These are phyloP conservation scores for Siniperca undulata DNA, from an alignment of 2,797 vertebrate species.

Conservation along the genomic window DNA sequence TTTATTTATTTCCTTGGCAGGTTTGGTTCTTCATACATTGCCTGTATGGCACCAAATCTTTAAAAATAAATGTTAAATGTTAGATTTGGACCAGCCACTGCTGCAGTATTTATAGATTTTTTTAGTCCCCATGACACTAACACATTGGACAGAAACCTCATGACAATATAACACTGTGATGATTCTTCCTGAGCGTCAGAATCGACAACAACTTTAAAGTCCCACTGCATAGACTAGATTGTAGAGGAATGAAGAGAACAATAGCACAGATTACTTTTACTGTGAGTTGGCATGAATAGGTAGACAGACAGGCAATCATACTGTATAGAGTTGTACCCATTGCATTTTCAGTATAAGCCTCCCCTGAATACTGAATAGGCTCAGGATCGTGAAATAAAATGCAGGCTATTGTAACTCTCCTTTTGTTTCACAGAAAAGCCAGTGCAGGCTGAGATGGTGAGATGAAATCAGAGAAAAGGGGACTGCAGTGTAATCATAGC, in stretches of 20 bases:
- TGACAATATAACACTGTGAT: constrained; percentile 27
- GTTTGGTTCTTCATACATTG: not conserved
- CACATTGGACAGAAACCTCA: constrained; percentile 14
- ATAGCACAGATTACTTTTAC: constrained; percentile 63
- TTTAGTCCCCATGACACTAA: constrained; percentile 17
- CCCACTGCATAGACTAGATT: constrained; percentile 28
- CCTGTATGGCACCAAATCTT: not conserved
- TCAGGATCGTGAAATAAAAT: constrained; percentile 62
- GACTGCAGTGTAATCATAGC: constrained; percentile 43
- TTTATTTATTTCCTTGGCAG: constrained; percentile 9
- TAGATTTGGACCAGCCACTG: constrained; percentile 8
- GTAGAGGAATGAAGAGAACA: constrained; percentile 57
- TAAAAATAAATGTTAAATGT: constrained; percentile 6
- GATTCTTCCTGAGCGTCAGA: constrained; percentile 42
- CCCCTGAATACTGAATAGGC: constrained; percentile 68
- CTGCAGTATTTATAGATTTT: constrained; percentile 28
- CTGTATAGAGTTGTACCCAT: constrained; percentile 48
- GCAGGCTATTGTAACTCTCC: constrained; percentile 47
- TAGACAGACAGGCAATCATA: constrained; percentile 69
- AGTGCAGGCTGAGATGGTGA: constrained; percentile 41
- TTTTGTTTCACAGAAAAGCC: constrained; percentile 65
- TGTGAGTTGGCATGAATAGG: constrained; percentile 59
- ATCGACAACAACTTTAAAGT: constrained; percentile 28
- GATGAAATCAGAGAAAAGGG: constrained; percentile 57
- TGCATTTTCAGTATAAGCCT: constrained; percentile 59